Evolutionary conservation across 2,797 vertebrate genomes (phyloP).

Genomic region (Acipenser transmontanus): DNA sequence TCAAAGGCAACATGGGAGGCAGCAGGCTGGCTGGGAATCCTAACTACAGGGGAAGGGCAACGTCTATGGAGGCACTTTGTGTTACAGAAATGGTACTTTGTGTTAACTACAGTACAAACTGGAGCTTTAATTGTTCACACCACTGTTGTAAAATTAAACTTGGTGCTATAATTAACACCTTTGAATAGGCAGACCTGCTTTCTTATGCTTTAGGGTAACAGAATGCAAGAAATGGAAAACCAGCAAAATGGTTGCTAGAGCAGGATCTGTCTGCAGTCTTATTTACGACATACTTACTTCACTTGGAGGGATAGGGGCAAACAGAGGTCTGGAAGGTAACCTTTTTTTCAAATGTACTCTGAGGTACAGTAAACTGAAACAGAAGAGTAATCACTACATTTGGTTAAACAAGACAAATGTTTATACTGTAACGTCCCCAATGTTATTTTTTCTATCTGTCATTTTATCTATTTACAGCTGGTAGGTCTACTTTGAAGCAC

Average conservation of each 20-base stretch:
- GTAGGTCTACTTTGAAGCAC: background rate
- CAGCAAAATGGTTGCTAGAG: background rate
- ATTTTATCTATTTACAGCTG: background rate
- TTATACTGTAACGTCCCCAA: background rate
- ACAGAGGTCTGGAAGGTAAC: background rate
- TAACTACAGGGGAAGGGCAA: conserved; percentile 42
- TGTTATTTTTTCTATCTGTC: conserved; percentile 2
- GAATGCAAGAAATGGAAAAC: background rate
- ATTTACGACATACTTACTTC: background rate
- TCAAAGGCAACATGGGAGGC: conserved; percentile 63
- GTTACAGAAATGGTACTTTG: conserved; percentile 44
- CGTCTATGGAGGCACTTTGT: conserved; percentile 40
- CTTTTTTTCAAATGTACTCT: background rate
- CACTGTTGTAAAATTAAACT: conserved; percentile 49
- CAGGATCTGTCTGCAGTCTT: background rate
- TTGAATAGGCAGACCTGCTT: conserved; percentile 39
- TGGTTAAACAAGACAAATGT: conserved; percentile 3
- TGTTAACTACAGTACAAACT: conserved; percentile 51
- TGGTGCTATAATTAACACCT: conserved; percentile 53
- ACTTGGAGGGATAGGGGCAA: background rate
- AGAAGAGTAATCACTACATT: conserved; percentile 5
- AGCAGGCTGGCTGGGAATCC: conserved; percentile 50
- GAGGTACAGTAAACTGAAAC: conserved; percentile 2
- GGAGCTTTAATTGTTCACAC: conserved; percentile 56
- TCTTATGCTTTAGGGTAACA: background rate